Evolutionary conservation across 2,797 vertebrate genomes (phyloP), one percentile per base, ranked within the genome.

Genomic region (Typhlichthys subterraneus): DNA sequence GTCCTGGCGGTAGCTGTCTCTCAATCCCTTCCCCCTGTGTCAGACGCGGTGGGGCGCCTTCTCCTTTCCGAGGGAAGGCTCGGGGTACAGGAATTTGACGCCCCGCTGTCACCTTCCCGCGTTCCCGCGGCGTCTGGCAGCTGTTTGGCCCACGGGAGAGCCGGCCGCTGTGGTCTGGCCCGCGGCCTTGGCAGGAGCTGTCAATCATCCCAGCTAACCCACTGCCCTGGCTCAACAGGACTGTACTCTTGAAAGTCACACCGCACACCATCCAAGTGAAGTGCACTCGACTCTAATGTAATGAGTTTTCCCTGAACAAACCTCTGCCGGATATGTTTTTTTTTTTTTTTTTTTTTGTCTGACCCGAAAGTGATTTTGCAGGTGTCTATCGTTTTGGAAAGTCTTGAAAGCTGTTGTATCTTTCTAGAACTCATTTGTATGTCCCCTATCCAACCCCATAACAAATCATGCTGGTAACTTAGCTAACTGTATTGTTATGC

Each of bases 1-100:
- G 80, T 81, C 83, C 80, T 82, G 63, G 83, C 77, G 77, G 82
- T 79, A 70, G 75, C 83, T 79, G 86, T 75, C 82, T 69, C 55
- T 59, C 63, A 51, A 11, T 12, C 7, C 31, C 31, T 53, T 29
- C 23, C 52, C 5, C 17, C 58, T 69, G 69, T 13, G 19, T 70
- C 79, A 61, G 29, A 52, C 65, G 50, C 45, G 50, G 23, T 63
- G 77, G 74, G 72, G 48, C 72, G 75, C 46, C 74, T 82, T 81
- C 73, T 67, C 52, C 72, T 75, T 70, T 73, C 69, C 66, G 15
- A 7, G 55, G 62, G 68, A 68, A 51, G 64, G 71, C 73, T 70
- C 67, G 63, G 51, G 82, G 69, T 62, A 53, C 45, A n/a, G 61
- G 61, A 76, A 73, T 15, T 61, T 48, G 66, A 75, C 77, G 55